phyloP scores from a whole-genome alignment of 2,888 invertebrate genomes.

The Parnassius smintheus region DNA sequence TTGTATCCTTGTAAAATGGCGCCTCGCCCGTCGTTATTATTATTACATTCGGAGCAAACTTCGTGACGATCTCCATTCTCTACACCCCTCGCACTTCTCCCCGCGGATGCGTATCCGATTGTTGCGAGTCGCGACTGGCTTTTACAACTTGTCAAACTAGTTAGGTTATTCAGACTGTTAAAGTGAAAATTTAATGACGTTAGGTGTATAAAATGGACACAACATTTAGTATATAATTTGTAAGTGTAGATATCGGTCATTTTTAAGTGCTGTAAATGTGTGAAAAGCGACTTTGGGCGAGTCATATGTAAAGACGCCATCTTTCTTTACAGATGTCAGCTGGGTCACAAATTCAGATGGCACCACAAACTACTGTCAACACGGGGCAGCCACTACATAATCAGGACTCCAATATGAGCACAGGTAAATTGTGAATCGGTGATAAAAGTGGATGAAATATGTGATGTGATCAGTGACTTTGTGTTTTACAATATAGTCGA shows the following conservation, averaged over 20 bases:
- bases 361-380: constrained; percentile 95
- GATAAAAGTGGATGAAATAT: constrained; percentile 61
- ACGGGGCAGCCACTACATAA: constrained; percentile 91
- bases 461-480: constrained; percentile 66
- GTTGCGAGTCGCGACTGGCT: constrained; percentile 73
- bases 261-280: constrained; percentile 42
- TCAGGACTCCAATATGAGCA: constrained; percentile 99
- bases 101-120: constrained; percentile 80
- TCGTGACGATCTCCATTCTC: constrained; percentile 77
- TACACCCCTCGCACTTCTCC: constrained; percentile 53
- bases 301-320: constrained; percentile 81
- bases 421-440: constrained; percentile 85
- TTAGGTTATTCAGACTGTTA: constrained; percentile 70
- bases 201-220: constrained; percentile 45
- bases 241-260: constrained; percentile 48
- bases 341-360: constrained; percentile 98
- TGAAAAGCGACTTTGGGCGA: constrained; percentile 55
- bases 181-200: constrained; percentile 51
- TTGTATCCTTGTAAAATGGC: constrained; percentile 80
- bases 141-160: constrained; percentile 80
- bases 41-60: constrained; percentile 79
- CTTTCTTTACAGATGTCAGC: constrained; percentile 94
- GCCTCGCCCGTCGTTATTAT: constrained; percentile 72
- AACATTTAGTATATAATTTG: constrained; percentile 51
- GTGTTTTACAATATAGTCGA: constrained; percentile 64